A percentile compares a stretch with the other conserved stretches of the same genome.
Conservation (phyloP, 2,888 invertebrate species). For the Chrysolina haemoptera region DNA sequence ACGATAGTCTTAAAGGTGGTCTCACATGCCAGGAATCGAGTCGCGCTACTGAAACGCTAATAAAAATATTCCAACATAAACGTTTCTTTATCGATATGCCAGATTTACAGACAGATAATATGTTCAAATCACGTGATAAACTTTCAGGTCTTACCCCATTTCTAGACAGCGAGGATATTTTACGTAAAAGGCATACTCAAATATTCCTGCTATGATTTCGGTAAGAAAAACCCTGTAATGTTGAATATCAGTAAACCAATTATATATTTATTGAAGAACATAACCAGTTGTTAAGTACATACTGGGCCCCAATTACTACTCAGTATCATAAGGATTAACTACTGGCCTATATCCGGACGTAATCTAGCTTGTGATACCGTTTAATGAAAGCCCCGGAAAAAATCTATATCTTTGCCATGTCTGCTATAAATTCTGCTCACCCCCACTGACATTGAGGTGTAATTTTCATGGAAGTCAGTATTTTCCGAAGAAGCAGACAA, state of each 20-base stretch:
- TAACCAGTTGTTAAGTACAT: slow-evolving; percentile 30
- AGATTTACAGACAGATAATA: slow-evolving; percentile 21
- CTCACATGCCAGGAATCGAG: slow-evolving; percentile 11
- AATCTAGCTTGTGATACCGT: slow-evolving; percentile 23
- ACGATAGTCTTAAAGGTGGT: not conserved
- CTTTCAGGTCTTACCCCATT: slow-evolving; percentile 34
- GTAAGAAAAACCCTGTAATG: slow-evolving; percentile 39
- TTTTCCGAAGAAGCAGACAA: too few relatives aligned
- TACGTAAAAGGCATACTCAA: slow-evolving; percentile 39
- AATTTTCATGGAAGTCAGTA: too few relatives aligned
- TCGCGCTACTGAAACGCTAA: too few relatives aligned
- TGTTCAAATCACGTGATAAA: slow-evolving; percentile 21
- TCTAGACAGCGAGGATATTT: slow-evolving; percentile 32
- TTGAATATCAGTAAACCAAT: slow-evolving; percentile 31
- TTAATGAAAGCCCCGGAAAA: too few relatives aligned
- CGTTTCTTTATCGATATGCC: slow-evolving; percentile 36
- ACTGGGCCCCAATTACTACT: slow-evolving; percentile 32
- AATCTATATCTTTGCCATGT: too few relatives aligned
- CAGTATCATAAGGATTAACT: slow-evolving; percentile 22
- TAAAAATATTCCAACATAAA: slow-evolving; percentile 7
- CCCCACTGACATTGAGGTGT: too few relatives aligned
- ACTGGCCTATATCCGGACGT: slow-evolving; percentile 29
- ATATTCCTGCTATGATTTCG: slow-evolving; percentile 33
- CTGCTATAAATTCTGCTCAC: too few relatives aligned
- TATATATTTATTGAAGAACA: slow-evolving; percentile 35